A percentile compares a stretch with the other conserved stretches of the same genome.
phyloP scores from a whole-genome alignment of 2,113 vertebrate species.

The Oryzias celebensis region DNA sequence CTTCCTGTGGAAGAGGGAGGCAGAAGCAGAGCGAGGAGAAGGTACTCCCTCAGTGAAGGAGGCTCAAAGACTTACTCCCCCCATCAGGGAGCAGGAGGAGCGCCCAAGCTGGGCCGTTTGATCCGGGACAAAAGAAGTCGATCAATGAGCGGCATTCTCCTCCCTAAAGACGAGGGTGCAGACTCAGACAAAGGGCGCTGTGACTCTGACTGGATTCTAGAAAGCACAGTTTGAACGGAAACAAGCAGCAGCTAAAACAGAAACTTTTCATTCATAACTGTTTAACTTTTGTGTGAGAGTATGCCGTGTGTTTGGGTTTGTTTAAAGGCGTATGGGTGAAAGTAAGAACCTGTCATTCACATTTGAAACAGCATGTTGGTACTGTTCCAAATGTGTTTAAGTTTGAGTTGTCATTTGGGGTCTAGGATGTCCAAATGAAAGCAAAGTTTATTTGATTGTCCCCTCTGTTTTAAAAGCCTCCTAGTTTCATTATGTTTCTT shows the following conservation, averaged over 20 bases:
- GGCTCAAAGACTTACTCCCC: constrained; percentile 56
- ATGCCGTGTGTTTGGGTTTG: constrained; percentile 39
- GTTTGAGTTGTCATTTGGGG: constrained; percentile 21
- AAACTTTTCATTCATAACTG: constrained; percentile 39
- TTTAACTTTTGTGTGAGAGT: constrained; percentile 31
- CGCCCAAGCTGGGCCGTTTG: constrained; percentile 67
- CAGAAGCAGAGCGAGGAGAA: constrained; percentile 79
- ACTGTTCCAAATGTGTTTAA: constrained; percentile 36
- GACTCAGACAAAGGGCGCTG: constrained; percentile 79
- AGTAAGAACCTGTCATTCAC: constrained; percentile 17
- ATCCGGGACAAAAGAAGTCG: constrained; percentile 85
- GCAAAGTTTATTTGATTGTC: not conserved
- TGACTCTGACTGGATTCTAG: constrained; percentile 91
- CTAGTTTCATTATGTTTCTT: constrained; percentile 38
- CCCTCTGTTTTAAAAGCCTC: constrained; percentile 30
- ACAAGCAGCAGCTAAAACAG: constrained; percentile 27
- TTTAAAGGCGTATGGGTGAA: constrained; percentile 31
- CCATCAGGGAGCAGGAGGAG: constrained; percentile 71
- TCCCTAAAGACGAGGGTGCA: constrained; percentile 69
- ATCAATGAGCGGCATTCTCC: constrained; percentile 89
- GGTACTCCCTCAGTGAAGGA: constrained; percentile 86
- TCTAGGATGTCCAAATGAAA: constrained; percentile 20
- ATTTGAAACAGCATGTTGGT: constrained; percentile 29
- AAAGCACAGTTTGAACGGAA: constrained; percentile 88
- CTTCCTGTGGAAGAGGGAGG: constrained; percentile 74